Conservation (phyloP, 2,797 vertebrate species). For the Macropus fuliginosus region DNA sequence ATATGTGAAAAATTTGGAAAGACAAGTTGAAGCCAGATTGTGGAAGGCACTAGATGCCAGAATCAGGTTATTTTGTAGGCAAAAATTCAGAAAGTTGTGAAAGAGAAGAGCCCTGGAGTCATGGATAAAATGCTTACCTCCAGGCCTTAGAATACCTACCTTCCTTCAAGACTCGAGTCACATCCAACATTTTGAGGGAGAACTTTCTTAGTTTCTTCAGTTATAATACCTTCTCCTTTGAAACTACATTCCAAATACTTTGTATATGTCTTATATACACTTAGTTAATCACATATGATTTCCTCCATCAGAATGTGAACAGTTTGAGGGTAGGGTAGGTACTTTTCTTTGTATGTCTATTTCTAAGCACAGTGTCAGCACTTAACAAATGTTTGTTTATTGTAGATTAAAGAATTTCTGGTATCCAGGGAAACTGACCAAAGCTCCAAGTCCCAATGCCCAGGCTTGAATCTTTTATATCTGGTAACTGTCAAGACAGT, state of each 20-base stretch:
- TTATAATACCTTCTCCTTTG: neutral
- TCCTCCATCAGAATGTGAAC: neutral
- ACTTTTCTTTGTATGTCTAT: neutral
- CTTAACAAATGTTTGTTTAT: neutral
- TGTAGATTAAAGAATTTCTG: neutral
- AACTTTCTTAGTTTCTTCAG: neutral
- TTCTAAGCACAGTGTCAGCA: neutral
- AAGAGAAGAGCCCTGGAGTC: neutral
- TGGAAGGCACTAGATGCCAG: neutral
- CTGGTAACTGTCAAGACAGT: too few relatives aligned
- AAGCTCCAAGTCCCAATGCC: rapidly evolving
- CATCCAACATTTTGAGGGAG: neutral
- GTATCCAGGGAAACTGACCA: neutral
- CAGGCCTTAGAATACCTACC: neutral
- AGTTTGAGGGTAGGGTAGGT: too few relatives aligned
- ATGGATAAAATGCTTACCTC: neutral
- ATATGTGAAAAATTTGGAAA: neutral
- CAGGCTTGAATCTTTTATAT: neutral
- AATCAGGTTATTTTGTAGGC: neutral
- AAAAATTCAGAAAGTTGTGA: neutral
- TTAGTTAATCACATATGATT: neutral
- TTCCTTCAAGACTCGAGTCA: neutral
- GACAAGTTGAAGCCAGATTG: neutral
- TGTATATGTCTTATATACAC: neutral
- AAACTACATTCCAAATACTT: neutral